Evolutionary conservation across 2,888 invertebrate genomes (phyloP).

Genomic region (Trisateles emortualis): DNA sequence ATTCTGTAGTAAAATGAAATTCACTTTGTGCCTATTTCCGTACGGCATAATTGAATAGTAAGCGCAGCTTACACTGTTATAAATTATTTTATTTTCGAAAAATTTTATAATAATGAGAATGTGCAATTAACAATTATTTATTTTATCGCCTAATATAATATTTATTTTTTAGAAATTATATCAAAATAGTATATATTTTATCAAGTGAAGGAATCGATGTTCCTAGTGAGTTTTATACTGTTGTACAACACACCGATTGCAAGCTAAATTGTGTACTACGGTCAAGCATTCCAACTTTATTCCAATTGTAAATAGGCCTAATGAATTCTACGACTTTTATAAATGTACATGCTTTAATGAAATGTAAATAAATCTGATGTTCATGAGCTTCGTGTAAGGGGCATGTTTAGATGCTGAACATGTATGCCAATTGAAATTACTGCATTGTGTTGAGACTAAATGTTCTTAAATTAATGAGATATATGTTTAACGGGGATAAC

Average conservation of each 20-base stretch:
- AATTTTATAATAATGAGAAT: slow-evolving; percentile 74
- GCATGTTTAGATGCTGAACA: slow-evolving; percentile 69
- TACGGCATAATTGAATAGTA: slow-evolving; percentile 64
- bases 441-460: slow-evolving; percentile 75
- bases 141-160: slow-evolving; percentile 82
- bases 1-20: slow-evolving; percentile 56
- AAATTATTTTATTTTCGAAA: slow-evolving; percentile 75
- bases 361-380: slow-evolving; percentile 80
- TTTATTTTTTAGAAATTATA: slow-evolving; percentile 83
- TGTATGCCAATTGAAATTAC: slow-evolving; percentile 72
- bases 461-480: slow-evolving; percentile 75
- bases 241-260: slow-evolving; percentile 73
- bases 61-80: slow-evolving; percentile 75
- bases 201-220: slow-evolving; percentile 77
- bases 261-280: slow-evolving; percentile 74
- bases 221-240: slow-evolving; percentile 75
- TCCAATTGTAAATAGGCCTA: slow-evolving; percentile 87
- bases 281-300: slow-evolving; percentile 85
- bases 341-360: slow-evolving; percentile 80
- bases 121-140: slow-evolving; percentile 85
- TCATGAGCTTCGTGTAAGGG: slow-evolving; percentile 71
- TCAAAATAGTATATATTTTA: slow-evolving; percentile 69
- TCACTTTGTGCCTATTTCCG: slow-evolving; percentile 73
- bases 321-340: slow-evolving; percentile 75
- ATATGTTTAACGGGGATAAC: slow-evolving; percentile 80